A percentile compares a stretch with the other conserved stretches of the same genome.
These are phyloP conservation scores for Tachycineta bicolor DNA, from an alignment of 2,113 vertebrate species.

Conservation along the genomic window DNA sequence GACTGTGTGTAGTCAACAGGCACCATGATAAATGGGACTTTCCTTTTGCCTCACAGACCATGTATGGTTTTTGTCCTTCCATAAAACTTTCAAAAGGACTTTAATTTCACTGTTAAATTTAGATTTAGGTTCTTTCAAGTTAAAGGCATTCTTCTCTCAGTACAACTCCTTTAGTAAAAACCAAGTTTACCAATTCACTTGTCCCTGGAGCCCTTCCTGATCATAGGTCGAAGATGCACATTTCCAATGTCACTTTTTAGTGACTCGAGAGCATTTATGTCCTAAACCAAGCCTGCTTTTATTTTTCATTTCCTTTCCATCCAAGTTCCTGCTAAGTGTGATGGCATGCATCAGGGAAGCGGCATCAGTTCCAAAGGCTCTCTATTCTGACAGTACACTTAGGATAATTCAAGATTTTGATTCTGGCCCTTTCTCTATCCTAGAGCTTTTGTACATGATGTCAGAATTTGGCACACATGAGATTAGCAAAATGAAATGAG, in stretches of 20 bases:
- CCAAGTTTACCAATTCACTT: not conserved
- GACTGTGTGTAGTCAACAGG: not conserved
- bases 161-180: not conserved
- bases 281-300: not conserved
- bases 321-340: not conserved
- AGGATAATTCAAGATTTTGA: not conserved
- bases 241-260: not conserved
- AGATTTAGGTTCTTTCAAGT: not conserved
- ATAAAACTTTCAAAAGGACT: not conserved
- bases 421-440: not conserved
- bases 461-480: conserved; percentile 33
- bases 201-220: not conserved
- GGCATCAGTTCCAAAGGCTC: not conserved
- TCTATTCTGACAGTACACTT: not conserved
- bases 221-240: not conserved
- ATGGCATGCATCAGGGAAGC: not conserved
- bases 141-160: not conserved
- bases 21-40: not conserved
- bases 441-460: not conserved
- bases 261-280: not conserved
- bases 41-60: not conserved
- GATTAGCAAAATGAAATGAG: not conserved
- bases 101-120: not conserved
- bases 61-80: not conserved
- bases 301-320: not conserved